Evolutionary conservation across 2,888 invertebrate genomes (phyloP).

Genomic region (Ariolimax columbianus): DNA sequence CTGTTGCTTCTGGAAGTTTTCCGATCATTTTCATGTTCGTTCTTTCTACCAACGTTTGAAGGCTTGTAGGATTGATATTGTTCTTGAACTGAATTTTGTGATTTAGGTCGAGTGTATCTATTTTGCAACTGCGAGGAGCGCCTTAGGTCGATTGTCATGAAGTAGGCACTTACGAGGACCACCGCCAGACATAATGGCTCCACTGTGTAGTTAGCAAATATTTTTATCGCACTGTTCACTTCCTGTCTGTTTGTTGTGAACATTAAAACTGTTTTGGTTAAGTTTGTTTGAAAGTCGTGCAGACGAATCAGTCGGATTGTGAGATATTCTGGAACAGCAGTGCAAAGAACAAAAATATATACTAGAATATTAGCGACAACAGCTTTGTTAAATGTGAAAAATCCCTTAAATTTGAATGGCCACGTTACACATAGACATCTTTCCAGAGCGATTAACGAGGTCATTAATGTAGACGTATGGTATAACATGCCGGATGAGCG

Average conservation of each 20-base stretch:
- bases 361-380: background rate
- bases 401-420: background rate
- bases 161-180: background rate
- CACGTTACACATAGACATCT: background rate
- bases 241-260: background rate
- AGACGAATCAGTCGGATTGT: background rate
- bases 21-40: background rate
- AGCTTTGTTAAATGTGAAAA: background rate
- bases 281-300: background rate
- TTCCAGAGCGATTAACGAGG: background rate
- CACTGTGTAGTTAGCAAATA: background rate
- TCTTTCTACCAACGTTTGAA: background rate
- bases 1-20: background rate
- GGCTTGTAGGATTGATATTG: background rate
- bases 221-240: background rate
- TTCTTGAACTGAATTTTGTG: background rate
- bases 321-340: background rate
- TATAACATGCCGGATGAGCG: background rate
- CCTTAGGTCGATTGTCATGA: background rate
- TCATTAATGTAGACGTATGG: background rate
- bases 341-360: background rate
- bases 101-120: background rate
- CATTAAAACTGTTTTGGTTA: background rate
- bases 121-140: background rate
- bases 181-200: background rate